These are phyloP conservation scores for Trissoscelio sp. DNA, from an alignment of 2,888 invertebrate genomes.

Conservation along the genomic window DNA sequence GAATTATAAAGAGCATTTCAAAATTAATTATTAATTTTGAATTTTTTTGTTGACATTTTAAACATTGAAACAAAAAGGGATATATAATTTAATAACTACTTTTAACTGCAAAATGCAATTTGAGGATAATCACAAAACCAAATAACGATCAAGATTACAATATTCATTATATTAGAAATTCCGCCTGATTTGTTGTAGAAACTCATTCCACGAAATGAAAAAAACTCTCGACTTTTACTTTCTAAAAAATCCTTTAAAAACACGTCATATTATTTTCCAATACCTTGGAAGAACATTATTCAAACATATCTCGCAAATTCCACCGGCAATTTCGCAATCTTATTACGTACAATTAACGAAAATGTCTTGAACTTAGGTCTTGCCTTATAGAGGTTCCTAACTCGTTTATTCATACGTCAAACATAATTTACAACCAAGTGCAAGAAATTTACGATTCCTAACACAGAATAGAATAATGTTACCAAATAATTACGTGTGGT, in stretches of 20 bases:
- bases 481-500: too few relatives aligned
- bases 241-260: constrained; percentile 35
- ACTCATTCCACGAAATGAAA: not conserved
- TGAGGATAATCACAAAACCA: not conserved
- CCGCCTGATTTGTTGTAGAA: constrained; percentile 28
- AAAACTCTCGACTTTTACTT: constrained; percentile 35
- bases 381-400: constrained; percentile 12
- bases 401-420: constrained; percentile 19
- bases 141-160: not conserved
- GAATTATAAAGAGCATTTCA: too few relatives aligned
- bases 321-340: constrained; percentile 25
- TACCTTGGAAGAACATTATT: constrained; percentile 4
- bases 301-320: constrained; percentile 7
- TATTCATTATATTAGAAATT: constrained; percentile 16
- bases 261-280: constrained; percentile 3
- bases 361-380: not conserved
- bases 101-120: not conserved
- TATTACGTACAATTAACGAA: constrained; percentile 9
- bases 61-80: too few relatives aligned
- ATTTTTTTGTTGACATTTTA: too few relatives aligned
- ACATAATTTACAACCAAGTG: constrained; percentile 1
- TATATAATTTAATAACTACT: too few relatives aligned
- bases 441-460: constrained; percentile 15
- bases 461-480: not conserved
- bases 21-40: too few relatives aligned